Evolutionary conservation across 2,888 invertebrate genomes (phyloP), one percentile per base, ranked within the genome.

Genomic region (Cataglyphis altisquamis): DNA sequence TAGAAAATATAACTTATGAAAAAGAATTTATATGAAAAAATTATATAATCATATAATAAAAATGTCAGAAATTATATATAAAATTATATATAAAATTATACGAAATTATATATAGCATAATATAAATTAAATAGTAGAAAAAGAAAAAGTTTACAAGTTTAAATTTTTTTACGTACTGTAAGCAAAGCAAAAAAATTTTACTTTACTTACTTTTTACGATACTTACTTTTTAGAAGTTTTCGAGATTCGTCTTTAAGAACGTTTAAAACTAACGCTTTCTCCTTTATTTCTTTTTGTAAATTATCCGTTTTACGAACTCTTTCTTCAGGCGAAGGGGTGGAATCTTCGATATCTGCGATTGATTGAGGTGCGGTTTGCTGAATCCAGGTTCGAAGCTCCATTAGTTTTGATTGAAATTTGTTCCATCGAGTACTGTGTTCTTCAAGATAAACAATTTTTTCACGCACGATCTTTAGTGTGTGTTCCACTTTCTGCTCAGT

Each of bases 361-460:
- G 97, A 94, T 80, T 97, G 96, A 0, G 98, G 98, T 21, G 97
- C 98, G 91, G 96, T 97, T 92, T 97, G 97, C 74, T 97, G 96
- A 29, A 97, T 97, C 98, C 98, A 98, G 86, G 96, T 96, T 90
- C 97, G 97, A 15, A 98, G 95, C 86, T 97, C 97, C 48, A 96
- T 96, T 18, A 98, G 95, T 91, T 97, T 97, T 3, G 96, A 96
- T 93, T 98, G 97, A 91, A 98, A 97, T 86, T 97, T 96, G 57
- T 96, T 97, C 98, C 98, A 98, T 93, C 97, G 97, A 55, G 97
- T 96, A 91, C 97, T 97, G 91, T 98, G 97, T 90, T 98, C 97
- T 93, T 98, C 97, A 83, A 99, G 95, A 93, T 97, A 96, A 55
- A 96, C 96, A 0, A 98, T 97, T 91, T 97, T 97, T 92, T 97